Percentiles rank a stretch among this genome's conserved stretches.
These are phyloP conservation scores for Sinocyclocheilus grahami DNA, from an alignment of 2,113 vertebrate species.

Conservation along the genomic window DNA sequence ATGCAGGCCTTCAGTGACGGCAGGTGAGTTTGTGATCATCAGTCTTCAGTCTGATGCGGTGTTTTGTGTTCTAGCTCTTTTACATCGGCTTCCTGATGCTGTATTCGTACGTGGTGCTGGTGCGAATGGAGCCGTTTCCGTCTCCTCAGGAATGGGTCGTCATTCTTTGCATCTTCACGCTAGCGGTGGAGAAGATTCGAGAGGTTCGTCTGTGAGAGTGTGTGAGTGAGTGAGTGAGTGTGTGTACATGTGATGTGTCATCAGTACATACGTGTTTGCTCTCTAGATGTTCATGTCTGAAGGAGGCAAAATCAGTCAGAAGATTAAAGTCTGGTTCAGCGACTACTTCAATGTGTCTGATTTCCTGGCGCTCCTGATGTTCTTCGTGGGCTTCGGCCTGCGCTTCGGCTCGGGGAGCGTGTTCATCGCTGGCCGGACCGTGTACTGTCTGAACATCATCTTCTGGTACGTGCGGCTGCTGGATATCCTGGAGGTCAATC, in stretches of 20 bases:
- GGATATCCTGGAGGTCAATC: constrained; percentile 96
- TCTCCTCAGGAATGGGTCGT: constrained; percentile 95
- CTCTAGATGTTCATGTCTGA: constrained; percentile 97
- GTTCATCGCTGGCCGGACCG: constrained; percentile 87
- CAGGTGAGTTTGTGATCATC: too few species aligned
- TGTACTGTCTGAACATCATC: constrained; percentile 98
- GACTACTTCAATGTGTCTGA: constrained; percentile 97
- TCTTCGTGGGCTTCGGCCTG: constrained; percentile 92
- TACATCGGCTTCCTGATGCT: constrained; percentile 96
- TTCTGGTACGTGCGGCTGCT: constrained; percentile 99
- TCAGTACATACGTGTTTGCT: not conserved
- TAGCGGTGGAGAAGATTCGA: constrained; percentile 93
- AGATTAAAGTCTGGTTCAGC: constrained; percentile 97
- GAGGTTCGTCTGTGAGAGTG: constrained; percentile 61
- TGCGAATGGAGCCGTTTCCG: constrained; percentile 84
- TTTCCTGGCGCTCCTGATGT: constrained; percentile 91
- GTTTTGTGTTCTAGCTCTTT: constrained; percentile 78
- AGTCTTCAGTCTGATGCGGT: not conserved
- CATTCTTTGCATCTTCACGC: constrained; percentile 96
- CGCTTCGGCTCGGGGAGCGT: constrained; percentile 82
- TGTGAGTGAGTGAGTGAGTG: too few species aligned
- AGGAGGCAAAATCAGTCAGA: constrained; percentile 96
- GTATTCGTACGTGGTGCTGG: constrained; percentile 95
- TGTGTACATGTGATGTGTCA: too few species aligned
- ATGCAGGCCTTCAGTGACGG: too few species aligned